Base-by-base conservation (phyloP, 2,888 invertebrate genomes). In the Octodonta nipae region DNA sequence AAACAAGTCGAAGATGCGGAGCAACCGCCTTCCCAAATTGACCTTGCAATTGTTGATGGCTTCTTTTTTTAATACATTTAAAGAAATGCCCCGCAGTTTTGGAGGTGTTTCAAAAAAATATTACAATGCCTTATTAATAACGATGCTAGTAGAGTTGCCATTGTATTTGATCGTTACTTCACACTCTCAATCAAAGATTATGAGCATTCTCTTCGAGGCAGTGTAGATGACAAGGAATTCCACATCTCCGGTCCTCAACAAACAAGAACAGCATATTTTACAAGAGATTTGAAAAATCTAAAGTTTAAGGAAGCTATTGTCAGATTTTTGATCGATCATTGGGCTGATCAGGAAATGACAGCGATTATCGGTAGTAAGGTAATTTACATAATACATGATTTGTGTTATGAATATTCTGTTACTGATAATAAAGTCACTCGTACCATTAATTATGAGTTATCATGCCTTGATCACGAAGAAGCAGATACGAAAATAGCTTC, bases 291-390 rank as follows among this genome's bases (percentile, higher is more conserved):
- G 5, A 25, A 25, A 25, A 25, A 25, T 10, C 5, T 25, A 25
- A 37, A 41, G 13, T 41, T 43, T 15, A 43, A 45, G 40, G 35
- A 43, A 41, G 51, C 50, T 27, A 15, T 51, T 5, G 49, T 49
- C 2, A 39, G 44, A 12, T 52, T 52, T 38, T 34, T 52, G 1
- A 45, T 49, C 13, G 38, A 45, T 11, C 41, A 51, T 41, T 52
- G 49, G 51, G 32, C 41, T 31, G 31, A 34, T 34, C 26, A 42
- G 24, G 48, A 51, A 25, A 43, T 49, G 42, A 41, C 38, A 7
- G 4, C 42, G 14, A 35, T 45, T 36, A 44, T 50, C 16, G 46
- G 47, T 28, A 36, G 34, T 11, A 50, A 50, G 6, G 6, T 25
- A 25, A 25, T 52, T 10, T 40, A 42, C 30, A 1, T 47, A 2